These are phyloP conservation scores for Melanaphis sacchari DNA, from an alignment of 1,140 invertebrate genomes.

Conservation along the genomic window DNA sequence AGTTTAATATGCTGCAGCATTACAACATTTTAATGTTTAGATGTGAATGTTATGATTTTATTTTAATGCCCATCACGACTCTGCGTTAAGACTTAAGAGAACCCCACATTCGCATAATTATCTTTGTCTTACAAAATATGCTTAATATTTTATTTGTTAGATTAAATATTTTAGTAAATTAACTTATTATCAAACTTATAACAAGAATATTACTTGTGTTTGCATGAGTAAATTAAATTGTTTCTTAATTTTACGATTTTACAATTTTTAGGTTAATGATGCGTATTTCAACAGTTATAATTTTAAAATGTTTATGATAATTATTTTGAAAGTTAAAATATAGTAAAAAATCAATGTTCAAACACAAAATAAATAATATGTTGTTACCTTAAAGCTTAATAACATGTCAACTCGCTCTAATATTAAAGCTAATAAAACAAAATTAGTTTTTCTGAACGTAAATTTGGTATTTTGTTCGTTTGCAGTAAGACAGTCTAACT, in stretches of 20 bases:
- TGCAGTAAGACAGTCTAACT: too few relatives aligned
- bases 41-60: background rate
- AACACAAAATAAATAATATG: too few relatives aligned
- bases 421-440: too few relatives aligned
- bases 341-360: too few relatives aligned
- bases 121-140: background rate
- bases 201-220: background rate
- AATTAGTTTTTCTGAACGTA: too few relatives aligned
- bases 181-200: background rate
- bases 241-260: background rate
- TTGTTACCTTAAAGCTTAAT: too few relatives aligned
- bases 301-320: too few relatives aligned
- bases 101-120: background rate
- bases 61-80: background rate
- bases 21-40: background rate
- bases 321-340: too few relatives aligned
- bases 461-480: background rate
- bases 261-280: background rate
- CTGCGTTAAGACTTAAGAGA: background rate
- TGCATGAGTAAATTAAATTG: background rate
- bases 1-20: background rate
- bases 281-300: too few relatives aligned
- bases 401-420: background rate
- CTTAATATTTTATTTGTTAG: background rate
- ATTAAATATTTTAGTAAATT: background rate